Evolutionary conservation across 2,888 invertebrate genomes (phyloP), one percentile per base, ranked within the genome.

Genomic region (Mythimna pallens): DNA sequence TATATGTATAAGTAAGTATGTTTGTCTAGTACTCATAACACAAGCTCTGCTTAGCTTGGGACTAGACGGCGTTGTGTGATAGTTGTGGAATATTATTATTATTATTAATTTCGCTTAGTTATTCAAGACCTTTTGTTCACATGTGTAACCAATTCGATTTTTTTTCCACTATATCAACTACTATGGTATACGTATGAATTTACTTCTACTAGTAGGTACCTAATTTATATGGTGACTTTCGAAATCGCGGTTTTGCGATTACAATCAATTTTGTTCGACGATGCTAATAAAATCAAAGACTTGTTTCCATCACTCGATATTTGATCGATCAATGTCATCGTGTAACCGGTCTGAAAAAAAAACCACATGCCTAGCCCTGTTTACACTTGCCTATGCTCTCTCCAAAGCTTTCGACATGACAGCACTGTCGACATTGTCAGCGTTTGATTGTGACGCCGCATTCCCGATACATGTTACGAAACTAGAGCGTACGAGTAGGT

Each of bases 401-500:
- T 85, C 80, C 78, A 80, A 73, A 82, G 80, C 82, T 88, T 86
- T 89, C 86, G 85, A 86, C 83, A 84, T 81, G 67, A 68, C 71
- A 58, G 65, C 22, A 62, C 70, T 57, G 67, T 70, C 78, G 67
- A 84, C 76, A 82, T 81, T 84, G 84, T 86, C 85, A 84, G 75
- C 81, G 81, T 78, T 76, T 81, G 79, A 83, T 84, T 79, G 83
- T 84, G 77, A 81, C 75, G 72, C 70, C 62, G 77, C 86, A 87
- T 87, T 88, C 82, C 76, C 71, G 68, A 87, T 86, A 81, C 71
- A 70, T 80, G 81, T 90, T 89, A 83, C 89, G 87, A 90, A 93
- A 93, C 82, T 83, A 82, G 87, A 86, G 73, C 88, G 72, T 73
- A 81, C 80, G 78, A 74, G 55, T 43, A 14, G 14, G 43, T 76